Evolutionary conservation across 2,113 vertebrate species (phyloP), one percentile per base, ranked within the genome.

Genomic region (Xenopus laevis): DNA sequence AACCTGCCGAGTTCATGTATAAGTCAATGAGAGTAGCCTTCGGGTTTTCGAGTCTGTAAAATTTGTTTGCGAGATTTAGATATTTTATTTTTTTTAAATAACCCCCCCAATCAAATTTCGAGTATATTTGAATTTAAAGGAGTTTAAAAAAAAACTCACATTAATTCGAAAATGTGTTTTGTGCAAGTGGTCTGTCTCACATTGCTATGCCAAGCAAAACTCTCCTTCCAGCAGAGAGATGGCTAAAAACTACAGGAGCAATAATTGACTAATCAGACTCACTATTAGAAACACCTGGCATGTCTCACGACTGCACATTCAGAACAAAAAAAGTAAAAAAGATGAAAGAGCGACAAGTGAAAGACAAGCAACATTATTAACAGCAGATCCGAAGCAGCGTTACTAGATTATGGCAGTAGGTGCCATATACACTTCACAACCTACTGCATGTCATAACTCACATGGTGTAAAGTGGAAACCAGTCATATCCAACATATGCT

Each of bases 251-350:
- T 69, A 76, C 73, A 57, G 73, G 73, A 76, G 59, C 66, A 76
- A 76, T 76, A 76, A 76, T 63, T 76, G 73, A 69, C 73, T 76
- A 76, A 76, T 76, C 73, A 76, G 73, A 63, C 66, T 63, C 65
- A 76, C 73, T 76, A 76, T 76, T 69, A 76, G 73, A 76, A 69
- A 47, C 73, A 76, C 73, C 73, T 76, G 73, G 73, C 73, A 69
- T 76, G 66, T 76, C 63, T 76, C 73, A 76, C 58, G 53, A 76
- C 66, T 69, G 73, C 66, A 55, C 47, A 59, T 44, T 63, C 46
- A 53, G 45, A 76, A 69, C 66, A 76, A 69, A 55, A 27, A 27
- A 27, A 27, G 23, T n/a, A n/a, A n/a, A 71, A 68, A 68, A 66
- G 59, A 76, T 76, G 69, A 76, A 64, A 68, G 45, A 68, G 55